Base-by-base conservation (phyloP, 2,797 vertebrate species). In the Cirrhinus molitorella region DNA sequence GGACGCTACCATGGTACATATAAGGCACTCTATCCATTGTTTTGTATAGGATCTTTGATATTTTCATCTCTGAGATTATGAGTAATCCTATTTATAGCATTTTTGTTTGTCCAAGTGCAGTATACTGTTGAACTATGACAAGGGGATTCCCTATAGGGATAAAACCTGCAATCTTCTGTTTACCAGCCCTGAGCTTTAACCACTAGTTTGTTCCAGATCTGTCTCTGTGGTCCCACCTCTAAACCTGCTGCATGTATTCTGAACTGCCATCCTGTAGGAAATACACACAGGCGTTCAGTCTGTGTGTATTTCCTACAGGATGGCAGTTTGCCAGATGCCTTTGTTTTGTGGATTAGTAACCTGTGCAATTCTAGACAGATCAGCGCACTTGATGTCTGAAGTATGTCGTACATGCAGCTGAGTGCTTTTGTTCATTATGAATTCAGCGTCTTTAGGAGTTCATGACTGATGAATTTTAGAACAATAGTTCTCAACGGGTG, bases 401-500 rank as follows among this genome's bases (percentile, higher is more conserved):
- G 45, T 80, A 59, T 71, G 79, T 49, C 31, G n/a, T 80, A 70
- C 45, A 34, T 2, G 17, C 66, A 61, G 53, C 40, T 49, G 57
- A 53, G 80, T 73, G 80, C 43, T 63, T 81, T 73, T 40, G 43
- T 65, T 81, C 57, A 73, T 81, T 51, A 63, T 65, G 57, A 81
- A 73, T 81, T 73, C 57, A 51, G 28, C 51, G 28, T 74, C 21
- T 81, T 81, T n/a, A 72, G 21, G 40, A 59, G 19, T 61, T 71
- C 25, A 71, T 2, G 67, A 19, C 25, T 61, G 53, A 59, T 80
- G 8, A 31, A 74, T 74, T 43, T 43, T 59, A 59, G 53, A 75
- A 59, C 11, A 14, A 7, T 40, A 75, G 53, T 75, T 59, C 31
- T 57, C 73, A 59, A 59, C 1, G 72, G 11, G 13, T 57, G 51